These are phyloP conservation scores for Agrotis segetum DNA, from an alignment of 2,888 invertebrate genomes.

Conservation along the genomic window DNA sequence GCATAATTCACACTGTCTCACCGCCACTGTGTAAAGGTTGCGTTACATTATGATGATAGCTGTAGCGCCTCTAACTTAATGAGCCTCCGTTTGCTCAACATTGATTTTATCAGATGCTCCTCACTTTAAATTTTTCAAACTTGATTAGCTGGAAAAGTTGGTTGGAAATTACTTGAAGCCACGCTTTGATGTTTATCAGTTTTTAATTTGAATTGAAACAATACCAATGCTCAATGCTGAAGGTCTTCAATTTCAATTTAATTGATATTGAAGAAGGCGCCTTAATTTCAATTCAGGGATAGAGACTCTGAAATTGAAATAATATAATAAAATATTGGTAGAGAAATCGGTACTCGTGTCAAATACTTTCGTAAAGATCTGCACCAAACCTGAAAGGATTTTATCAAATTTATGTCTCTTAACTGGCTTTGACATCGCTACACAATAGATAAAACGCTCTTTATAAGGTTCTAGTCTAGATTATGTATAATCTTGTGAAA, in stretches of 20 bases:
- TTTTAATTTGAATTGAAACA: constrained; percentile 48
- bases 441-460: neutral
- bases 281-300: constrained; percentile 25
- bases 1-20: constrained; percentile 80
- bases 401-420: too few relatives aligned
- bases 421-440: too few relatives aligned
- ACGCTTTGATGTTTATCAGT: constrained; percentile 35
- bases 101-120: constrained; percentile 35
- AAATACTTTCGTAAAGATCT: constrained; percentile 3
- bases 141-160: constrained; percentile 33
- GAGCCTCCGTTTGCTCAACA: constrained; percentile 34
- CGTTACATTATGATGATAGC: constrained; percentile 41
- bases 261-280: constrained; percentile 26
- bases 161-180: constrained; percentile 31
- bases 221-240: constrained; percentile 17
- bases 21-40: constrained; percentile 59
- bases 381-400: too few relatives aligned
- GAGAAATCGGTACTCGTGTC: neutral
- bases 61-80: constrained; percentile 24
- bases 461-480: neutral
- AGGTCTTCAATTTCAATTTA: constrained; percentile 40
- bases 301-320: constrained; percentile 26
- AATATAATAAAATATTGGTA: constrained; percentile 10
- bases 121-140: constrained; percentile 20
- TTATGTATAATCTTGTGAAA: too few relatives aligned